phyloP scores from a whole-genome alignment of 2,888 invertebrate species.

The Tenthredo amoena region DNA sequence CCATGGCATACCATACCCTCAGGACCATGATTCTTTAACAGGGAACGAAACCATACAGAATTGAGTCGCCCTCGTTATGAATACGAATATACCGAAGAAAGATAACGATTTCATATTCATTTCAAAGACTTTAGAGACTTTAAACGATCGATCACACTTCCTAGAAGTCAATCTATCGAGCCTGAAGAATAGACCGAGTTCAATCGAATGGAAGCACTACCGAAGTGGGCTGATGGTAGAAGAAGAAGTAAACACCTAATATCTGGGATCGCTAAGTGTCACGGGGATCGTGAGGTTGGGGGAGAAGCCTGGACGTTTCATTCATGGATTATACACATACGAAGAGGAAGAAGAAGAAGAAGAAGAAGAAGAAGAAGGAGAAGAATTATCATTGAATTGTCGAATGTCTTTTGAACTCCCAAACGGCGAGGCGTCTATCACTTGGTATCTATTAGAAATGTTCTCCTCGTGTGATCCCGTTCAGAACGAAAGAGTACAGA shows the following conservation, averaged over 20 bases:
- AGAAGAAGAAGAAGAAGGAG: neutral
- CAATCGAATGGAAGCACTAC: slow-evolving; percentile 48
- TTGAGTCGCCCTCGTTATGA: slow-evolving; percentile 39
- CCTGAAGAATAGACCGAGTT: neutral
- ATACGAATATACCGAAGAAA: slow-evolving; percentile 14
- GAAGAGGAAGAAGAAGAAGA: neutral
- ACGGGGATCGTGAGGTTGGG: neutral
- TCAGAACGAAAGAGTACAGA: slow-evolving; percentile 46
- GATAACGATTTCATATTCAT: neutral
- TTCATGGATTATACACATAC: slow-evolving; percentile 9
- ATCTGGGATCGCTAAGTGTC: slow-evolving; percentile 32
- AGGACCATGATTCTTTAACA: slow-evolving; percentile 12
- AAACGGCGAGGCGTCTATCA: slow-evolving; percentile 30
- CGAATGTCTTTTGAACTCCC: neutral
- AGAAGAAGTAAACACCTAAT: neutral
- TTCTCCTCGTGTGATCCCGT: slow-evolving; percentile 25
- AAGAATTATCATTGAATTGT: neutral
- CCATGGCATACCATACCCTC: neutral
- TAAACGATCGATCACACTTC: neutral
- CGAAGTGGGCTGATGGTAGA: slow-evolving; percentile 53
- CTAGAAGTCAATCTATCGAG: neutral
- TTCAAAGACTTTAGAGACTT: neutral
- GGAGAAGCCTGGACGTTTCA: neutral
- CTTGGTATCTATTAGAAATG: slow-evolving; percentile 9
- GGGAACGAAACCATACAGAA: slow-evolving; percentile 6